Evolutionary conservation across 1,140 invertebrate genomes (phyloP).

Genomic region (Coelopa frigida): DNA sequence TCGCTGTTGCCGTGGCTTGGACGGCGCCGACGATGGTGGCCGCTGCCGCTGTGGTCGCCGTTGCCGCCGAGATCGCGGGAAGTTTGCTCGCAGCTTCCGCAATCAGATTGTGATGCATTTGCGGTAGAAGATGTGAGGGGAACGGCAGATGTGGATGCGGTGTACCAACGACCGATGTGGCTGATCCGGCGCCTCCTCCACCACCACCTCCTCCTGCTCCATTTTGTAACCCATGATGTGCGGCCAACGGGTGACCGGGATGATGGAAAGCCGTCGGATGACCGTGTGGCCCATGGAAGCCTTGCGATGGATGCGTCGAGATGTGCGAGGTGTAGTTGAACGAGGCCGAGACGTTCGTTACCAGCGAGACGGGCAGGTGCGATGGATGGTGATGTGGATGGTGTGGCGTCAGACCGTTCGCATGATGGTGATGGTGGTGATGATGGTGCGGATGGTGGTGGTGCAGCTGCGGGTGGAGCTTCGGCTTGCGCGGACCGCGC

Average conservation of each 20-base stretch:
- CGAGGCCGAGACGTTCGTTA: slow-evolving; percentile 41
- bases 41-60: slow-evolving; percentile 15
- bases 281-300: slow-evolving; percentile 14
- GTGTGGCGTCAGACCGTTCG: slow-evolving; percentile 16
- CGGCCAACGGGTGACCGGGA: slow-evolving; percentile 16
- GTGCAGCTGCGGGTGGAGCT: slow-evolving; percentile 49
- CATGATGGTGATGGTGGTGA: slow-evolving; percentile 27
- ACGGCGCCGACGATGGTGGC: slow-evolving; percentile 21
- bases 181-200: slow-evolving; percentile 30
- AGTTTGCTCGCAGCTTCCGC: slow-evolving; percentile 39
- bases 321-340: slow-evolving; percentile 43
- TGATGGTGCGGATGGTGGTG: slow-evolving; percentile 37
- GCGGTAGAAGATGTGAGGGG: slow-evolving; percentile 50
- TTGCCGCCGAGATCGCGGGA: slow-evolving; percentile 24
- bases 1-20: slow-evolving; percentile 5
- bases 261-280: slow-evolving; percentile 16
- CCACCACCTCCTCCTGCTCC: slow-evolving; percentile 15
- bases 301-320: slow-evolving; percentile 32
- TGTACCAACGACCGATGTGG: background rate
- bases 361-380: slow-evolving; percentile 36
- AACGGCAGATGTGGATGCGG: slow-evolving; percentile 50
- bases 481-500: slow-evolving; percentile 88
- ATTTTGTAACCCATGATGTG: slow-evolving; percentile 18
- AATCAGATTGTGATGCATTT: slow-evolving; percentile 38
- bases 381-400: slow-evolving; percentile 28